These are phyloP conservation scores for Eristalis pertinax DNA, from an alignment of 2,888 invertebrate species.

Conservation along the genomic window DNA sequence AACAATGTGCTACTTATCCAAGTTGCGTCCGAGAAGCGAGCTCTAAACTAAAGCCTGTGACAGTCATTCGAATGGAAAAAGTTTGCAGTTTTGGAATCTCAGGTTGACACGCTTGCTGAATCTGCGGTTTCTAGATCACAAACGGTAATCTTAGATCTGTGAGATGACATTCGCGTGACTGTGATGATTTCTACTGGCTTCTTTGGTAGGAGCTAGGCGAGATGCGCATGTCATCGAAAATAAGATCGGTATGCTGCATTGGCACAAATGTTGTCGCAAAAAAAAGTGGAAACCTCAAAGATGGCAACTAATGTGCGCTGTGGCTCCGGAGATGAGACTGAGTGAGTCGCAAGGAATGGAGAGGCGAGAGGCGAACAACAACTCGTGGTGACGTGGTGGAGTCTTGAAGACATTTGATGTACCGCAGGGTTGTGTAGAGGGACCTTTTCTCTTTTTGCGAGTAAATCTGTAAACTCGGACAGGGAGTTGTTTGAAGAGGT, in stretches of 20 bases:
- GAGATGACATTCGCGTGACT: conserved; percentile 74
- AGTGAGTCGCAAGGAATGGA: background rate
- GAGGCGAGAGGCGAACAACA: background rate
- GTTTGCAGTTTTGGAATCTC: conserved; percentile 73
- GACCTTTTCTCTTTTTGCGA: too few species aligned
- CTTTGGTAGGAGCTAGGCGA: background rate
- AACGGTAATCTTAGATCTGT: conserved; percentile 77
- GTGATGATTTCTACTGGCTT: conserved; percentile 20
- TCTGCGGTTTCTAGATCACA: conserved; percentile 78
- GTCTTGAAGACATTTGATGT: background rate
- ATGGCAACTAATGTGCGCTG: background rate
- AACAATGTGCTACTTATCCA: conserved; percentile 64
- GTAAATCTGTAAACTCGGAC: too few species aligned
- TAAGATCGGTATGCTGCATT: background rate
- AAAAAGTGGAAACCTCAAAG: background rate
- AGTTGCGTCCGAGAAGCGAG: conserved; percentile 2
- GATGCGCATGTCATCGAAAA: background rate
- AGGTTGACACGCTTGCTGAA: conserved; percentile 79
- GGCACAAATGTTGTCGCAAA: background rate
- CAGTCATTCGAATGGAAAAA: conserved; percentile 58
- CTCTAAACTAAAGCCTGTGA: conserved; percentile 14
- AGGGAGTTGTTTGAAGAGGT: too few species aligned
- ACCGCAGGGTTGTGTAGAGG: too few species aligned
- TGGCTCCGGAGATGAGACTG: background rate
- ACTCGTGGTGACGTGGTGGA: background rate